Percentiles rank a stretch among this genome's conserved stretches.
Conservation (phyloP, 23 tunicate species). For the Diplosoma virens region DNA sequence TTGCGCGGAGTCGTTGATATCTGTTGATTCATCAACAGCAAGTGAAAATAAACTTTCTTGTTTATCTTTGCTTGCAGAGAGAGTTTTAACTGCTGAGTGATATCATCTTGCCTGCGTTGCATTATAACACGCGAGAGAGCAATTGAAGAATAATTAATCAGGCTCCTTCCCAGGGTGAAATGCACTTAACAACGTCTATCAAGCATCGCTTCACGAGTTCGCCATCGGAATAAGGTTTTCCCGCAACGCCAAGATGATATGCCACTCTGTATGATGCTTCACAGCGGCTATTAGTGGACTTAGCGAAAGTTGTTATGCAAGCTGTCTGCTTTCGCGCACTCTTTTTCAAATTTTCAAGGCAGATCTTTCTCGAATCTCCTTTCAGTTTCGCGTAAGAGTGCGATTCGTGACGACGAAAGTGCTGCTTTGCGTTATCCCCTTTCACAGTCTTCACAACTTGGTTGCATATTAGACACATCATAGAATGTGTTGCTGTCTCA, state of each 20-base stretch:
- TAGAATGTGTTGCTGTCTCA: constrained; percentile 37
- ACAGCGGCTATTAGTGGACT: constrained; percentile 21
- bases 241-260: constrained; percentile 54
- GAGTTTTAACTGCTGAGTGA: constrained; percentile 22
- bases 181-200: constrained; percentile 33
- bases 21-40: constrained; percentile 30
- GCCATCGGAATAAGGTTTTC: too few species aligned
- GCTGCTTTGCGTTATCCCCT: constrained; percentile 27
- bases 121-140: constrained; percentile 29
- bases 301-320: constrained; percentile 30
- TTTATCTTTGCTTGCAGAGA: constrained; percentile 22
- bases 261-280: constrained; percentile 42
- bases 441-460: constrained; percentile 23
- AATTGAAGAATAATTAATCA: constrained; percentile 20
- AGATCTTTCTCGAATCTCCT: constrained; percentile 21
- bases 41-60: constrained; percentile 36
- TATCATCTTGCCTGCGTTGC: constrained; percentile 28
- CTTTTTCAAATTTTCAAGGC: constrained; percentile 28
- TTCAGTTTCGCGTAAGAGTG: constrained; percentile 11
- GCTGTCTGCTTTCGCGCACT: constrained; percentile 31
- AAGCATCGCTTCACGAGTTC: constrained; percentile 34
- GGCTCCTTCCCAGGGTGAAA: constrained; percentile 40
- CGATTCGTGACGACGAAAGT: constrained; percentile 16
- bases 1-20: constrained; percentile 46
- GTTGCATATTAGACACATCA: constrained; percentile 29